Conservation (phyloP, 2,113 vertebrate genomes). For the Hippocampus mohnikei region DNA sequence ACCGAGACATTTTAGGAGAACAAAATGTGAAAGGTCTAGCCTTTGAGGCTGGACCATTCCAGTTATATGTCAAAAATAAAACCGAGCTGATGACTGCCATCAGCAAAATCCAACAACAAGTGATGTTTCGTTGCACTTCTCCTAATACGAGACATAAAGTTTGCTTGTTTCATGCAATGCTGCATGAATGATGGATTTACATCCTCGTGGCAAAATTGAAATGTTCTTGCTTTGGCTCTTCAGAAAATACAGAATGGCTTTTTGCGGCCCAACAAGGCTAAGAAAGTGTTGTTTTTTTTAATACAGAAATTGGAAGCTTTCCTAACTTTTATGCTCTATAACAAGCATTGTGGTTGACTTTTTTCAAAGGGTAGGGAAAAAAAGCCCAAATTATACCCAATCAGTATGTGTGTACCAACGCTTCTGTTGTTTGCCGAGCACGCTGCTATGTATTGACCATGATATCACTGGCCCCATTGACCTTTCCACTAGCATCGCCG, state of each 20-base stretch:
- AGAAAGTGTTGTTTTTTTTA: too few relatives aligned
- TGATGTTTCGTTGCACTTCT: background rate
- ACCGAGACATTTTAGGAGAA: background rate
- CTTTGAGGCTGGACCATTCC: too few relatives aligned
- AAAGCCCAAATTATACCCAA: background rate
- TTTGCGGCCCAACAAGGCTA: too few relatives aligned
- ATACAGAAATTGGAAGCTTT: too few relatives aligned
- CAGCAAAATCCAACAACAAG: background rate
- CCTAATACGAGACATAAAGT: background rate
- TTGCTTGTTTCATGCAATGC: background rate
- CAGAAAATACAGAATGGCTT: background rate
- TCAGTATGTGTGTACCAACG: background rate
- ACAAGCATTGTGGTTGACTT: background rate
- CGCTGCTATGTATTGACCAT: background rate
- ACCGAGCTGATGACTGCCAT: background rate
- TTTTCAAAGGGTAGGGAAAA: background rate
- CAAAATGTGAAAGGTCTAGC: background rate
- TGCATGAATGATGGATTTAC: background rate
- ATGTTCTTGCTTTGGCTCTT: background rate
- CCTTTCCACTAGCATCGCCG: background rate
- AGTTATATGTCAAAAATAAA: background rate
- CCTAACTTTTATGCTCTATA: too few relatives aligned
- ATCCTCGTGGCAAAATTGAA: background rate
- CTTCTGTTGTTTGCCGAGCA: background rate
- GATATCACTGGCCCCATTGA: background rate